These are phyloP conservation scores for Noctuana brunneofusca DNA, from an alignment of 2,888 invertebrate genomes.

Conservation along the genomic window DNA sequence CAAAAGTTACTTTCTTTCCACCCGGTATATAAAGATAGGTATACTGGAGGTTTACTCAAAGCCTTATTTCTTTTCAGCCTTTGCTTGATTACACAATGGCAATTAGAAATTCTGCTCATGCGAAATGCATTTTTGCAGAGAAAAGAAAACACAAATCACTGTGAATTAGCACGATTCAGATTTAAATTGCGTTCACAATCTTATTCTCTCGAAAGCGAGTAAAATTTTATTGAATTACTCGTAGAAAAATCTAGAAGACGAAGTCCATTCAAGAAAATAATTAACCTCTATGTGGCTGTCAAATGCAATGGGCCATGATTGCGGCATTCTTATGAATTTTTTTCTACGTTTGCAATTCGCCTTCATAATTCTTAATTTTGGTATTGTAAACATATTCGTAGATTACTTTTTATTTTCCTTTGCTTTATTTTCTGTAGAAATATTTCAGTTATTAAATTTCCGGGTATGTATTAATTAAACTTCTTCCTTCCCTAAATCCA, in stretches of 20 bases:
- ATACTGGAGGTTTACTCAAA: no score
- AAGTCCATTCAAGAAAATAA: conserved; percentile 57
- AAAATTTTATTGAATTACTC: conserved; percentile 22
- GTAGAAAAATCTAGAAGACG: conserved; percentile 15
- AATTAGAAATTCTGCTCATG: background rate
- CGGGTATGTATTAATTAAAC: no score
- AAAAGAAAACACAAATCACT: conserved; percentile 14
- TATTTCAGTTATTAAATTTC: no score
- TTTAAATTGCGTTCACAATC: conserved; percentile 26
- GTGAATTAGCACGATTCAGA: conserved; percentile 27
- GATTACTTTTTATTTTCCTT: background rate
- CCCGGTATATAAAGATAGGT: no score
- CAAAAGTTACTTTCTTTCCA: no score
- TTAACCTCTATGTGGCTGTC: conserved; percentile 55
- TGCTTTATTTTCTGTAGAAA: no score
- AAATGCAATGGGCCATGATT: conserved; percentile 51
- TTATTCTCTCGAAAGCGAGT: conserved; percentile 7
- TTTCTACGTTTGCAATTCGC: conserved; percentile 14
- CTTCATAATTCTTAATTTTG: background rate
- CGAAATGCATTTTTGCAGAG: conserved; percentile 9
- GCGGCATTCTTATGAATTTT: conserved; percentile 21
- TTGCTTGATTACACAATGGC: background rate
- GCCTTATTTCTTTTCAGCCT: background rate
- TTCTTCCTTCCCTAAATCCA: no score
- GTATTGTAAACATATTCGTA: background rate